phyloP scores from a whole-genome alignment of 2,888 invertebrate genomes.

The Leptarthrus brevirostris region DNA sequence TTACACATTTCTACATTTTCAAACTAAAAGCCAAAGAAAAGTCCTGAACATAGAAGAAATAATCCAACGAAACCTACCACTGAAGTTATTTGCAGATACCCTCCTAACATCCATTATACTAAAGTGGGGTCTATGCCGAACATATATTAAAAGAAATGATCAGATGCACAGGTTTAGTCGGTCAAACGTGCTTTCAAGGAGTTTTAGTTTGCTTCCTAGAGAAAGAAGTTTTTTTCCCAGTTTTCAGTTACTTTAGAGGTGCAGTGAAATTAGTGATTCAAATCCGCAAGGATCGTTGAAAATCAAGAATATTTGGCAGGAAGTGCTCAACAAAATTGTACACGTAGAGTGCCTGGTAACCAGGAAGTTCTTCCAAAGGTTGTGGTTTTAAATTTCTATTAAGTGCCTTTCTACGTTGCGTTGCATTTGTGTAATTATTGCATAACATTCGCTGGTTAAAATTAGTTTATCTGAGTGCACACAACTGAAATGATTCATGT shows the following conservation, averaged over 20 bases:
- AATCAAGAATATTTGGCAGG: neutral
- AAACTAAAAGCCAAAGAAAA: too few relatives aligned
- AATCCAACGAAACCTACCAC: too few relatives aligned
- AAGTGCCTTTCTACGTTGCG: too few relatives aligned
- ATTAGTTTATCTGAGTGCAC: neutral
- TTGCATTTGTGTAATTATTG: neutral
- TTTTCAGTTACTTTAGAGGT: neutral
- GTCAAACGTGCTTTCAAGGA: neutral
- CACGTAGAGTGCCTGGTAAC: neutral
- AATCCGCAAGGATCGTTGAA: neutral
- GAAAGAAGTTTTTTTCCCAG: neutral
- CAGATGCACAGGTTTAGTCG: neutral
- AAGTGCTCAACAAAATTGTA: neutral
- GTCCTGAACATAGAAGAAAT: too few relatives aligned
- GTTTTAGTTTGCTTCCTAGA: neutral
- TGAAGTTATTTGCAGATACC: too few relatives aligned
- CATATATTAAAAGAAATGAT: constrained; percentile 10
- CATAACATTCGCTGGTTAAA: neutral
- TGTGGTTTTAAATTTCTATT: neutral
- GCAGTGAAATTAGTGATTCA: neutral
- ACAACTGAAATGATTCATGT: neutral
- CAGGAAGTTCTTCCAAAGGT: neutral
- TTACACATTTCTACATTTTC: too few relatives aligned
- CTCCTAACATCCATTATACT: too few relatives aligned
- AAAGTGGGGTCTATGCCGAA: neutral